Evolutionary conservation across 1,140 invertebrate species (phyloP), one percentile per base, ranked within the genome.

Genomic region (Pteromalus puparum): DNA sequence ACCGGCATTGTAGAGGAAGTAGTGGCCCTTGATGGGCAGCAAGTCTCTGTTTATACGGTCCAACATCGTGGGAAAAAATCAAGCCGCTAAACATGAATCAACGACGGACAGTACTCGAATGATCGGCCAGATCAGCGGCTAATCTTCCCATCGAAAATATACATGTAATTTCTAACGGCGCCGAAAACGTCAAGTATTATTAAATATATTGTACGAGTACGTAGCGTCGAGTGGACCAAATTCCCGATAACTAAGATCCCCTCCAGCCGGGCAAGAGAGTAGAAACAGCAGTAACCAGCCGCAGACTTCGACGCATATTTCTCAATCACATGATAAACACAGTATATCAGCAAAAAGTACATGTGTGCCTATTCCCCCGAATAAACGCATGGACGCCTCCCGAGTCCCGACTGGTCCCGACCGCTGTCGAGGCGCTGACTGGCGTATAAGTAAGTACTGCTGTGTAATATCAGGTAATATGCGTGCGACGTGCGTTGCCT

Each of bases 1-100:
- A 98, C 97, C 97, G 89, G 96, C 97, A 95, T 97, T 97, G 87
- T 95, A 97, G 24, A 98, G 93, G 91, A 98, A 98, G 91, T 96
- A 98, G 93, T 97, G 97, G 2, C 95, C 96, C 91, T 98, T 98
- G 89, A 98, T 96, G 67, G 97, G 97, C 87, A 97, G 89, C 65
- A 98, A 92, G 65, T 96, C 94, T 89, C 95, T 95, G 90, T 98
- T 96, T 46, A 98, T 91, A 86, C 93, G 93, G 65, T 91, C 88
- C 68, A 93, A 88, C 89, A 92, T 93, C 48, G 21, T 79, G 75
- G 67, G 72, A 1, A n/a, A 18, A 67, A 67, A 26, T 67, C 24
- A 5, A 67, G 65, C 65, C 65, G 48, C 48, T 28, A 34, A 74
- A 24, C 1, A 48, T 38, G 46, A 73, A 81, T 81, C 13, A 72